Evolutionary conservation across 2,888 invertebrate species (phyloP).

Genomic region (Gisinianus flammeolus): DNA sequence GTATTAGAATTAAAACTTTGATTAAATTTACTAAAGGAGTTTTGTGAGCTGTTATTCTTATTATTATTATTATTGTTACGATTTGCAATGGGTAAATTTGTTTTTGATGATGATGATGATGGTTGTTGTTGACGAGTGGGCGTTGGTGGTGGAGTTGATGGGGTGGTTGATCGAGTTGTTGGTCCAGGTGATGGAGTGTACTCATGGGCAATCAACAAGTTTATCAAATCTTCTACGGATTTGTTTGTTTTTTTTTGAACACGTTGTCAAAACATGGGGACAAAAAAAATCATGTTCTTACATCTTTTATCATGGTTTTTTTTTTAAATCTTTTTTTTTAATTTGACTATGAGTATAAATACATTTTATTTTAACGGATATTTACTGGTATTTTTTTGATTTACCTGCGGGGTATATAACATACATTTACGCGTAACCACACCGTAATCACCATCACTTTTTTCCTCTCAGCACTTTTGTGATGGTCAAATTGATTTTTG

Average conservation of each 20-base stretch:
- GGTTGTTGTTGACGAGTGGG: not conserved
- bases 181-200: conserved; percentile 29
- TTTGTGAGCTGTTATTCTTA: not conserved
- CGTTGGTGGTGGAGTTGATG: not conserved
- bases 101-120: not conserved
- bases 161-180: not conserved
- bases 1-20: not conserved
- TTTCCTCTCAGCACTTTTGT: too few relatives aligned
- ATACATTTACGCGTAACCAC: conserved; percentile 56
- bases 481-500: too few relatives aligned
- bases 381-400: too few relatives aligned
- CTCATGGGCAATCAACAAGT: conserved; percentile 54
- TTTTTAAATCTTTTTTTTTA: too few relatives aligned
- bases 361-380: too few relatives aligned
- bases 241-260: too few relatives aligned
- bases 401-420: conserved; percentile 59
- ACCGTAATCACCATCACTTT: conserved; percentile 1
- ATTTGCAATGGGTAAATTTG: not conserved
- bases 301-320: too few relatives aligned
- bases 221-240: conserved; percentile 54
- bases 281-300: too few relatives aligned
- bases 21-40: conserved; percentile 5
- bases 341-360: too few relatives aligned
- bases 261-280: too few relatives aligned
- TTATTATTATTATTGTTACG: not conserved